Evolutionary conservation across 2,113 vertebrate species (phyloP).

Genomic region (Pantherophis guttatus): DNA sequence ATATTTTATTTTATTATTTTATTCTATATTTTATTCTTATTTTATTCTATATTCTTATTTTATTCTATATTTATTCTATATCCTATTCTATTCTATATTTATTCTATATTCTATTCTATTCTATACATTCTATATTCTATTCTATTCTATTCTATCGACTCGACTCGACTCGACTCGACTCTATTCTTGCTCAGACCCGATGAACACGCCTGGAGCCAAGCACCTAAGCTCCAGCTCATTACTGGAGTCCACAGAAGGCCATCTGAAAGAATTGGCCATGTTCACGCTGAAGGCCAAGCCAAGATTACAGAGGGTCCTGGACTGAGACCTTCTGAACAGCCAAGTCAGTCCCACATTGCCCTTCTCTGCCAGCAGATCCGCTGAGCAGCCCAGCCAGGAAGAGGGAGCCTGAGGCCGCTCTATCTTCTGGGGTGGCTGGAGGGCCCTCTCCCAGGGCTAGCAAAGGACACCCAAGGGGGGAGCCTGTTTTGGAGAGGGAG

Average conservation of each 20-base stretch:
- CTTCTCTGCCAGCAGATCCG: background rate
- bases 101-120: too few species aligned
- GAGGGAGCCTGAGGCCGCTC: background rate
- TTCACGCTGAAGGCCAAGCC: background rate
- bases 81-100: too few species aligned
- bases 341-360: background rate
- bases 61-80: too few species aligned
- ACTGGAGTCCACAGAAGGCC: background rate
- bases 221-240: background rate
- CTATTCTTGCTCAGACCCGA: background rate
- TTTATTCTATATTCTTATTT: too few species aligned
- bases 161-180: rapidly evolving
- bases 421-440: background rate
- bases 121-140: too few species aligned
- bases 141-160: rapidly evolving
- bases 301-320: background rate
- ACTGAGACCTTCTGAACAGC: too few species aligned
- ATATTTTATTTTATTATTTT: too few species aligned
- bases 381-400: background rate
- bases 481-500: background rate
- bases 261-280: background rate
- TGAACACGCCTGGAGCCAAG: background rate
- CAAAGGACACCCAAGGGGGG: background rate
- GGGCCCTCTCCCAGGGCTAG: background rate
- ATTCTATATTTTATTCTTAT: too few species aligned